Evolutionary conservation across 1,140 invertebrate species (phyloP).

Genomic region (Bombus polaris): DNA sequence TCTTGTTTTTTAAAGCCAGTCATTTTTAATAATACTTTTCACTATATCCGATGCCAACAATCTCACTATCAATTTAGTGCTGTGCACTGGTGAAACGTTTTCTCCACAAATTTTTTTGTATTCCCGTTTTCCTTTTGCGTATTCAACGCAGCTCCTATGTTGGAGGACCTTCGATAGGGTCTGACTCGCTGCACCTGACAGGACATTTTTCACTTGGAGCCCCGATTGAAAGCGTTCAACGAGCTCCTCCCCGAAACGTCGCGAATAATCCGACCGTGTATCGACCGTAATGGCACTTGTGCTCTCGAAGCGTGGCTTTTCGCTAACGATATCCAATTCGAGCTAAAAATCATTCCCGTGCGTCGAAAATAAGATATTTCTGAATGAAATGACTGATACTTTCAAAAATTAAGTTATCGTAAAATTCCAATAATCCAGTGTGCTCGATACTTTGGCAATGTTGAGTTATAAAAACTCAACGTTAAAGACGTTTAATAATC

Average conservation of each 20-base stretch:
- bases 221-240: conserved; percentile 22
- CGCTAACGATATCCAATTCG: background rate
- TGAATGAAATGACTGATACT: background rate
- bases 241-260: background rate
- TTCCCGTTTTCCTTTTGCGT: background rate
- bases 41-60: background rate
- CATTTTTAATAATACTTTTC: background rate
- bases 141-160: background rate
- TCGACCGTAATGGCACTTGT: conserved; percentile 34
- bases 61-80: conserved; percentile 11
- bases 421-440: background rate
- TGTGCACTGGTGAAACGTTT: background rate
- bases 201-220: conserved; percentile 44
- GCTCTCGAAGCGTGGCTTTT: conserved; percentile 14
- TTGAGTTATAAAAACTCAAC: too few species aligned
- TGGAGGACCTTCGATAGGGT: conserved; percentile 6
- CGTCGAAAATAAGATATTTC: background rate
- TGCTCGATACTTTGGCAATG: background rate
- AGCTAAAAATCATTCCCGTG: background rate
- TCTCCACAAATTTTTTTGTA: background rate
- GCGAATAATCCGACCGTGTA: conserved; percentile 30
- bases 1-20: background rate
- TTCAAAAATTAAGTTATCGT: background rate
- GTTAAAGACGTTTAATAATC: too few species aligned
- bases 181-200: conserved; percentile 48